A percentile compares a stretch with the other conserved stretches of the same genome.
Conservation (phyloP, 2,797 vertebrate species). For the Menidia menidia region DNA sequence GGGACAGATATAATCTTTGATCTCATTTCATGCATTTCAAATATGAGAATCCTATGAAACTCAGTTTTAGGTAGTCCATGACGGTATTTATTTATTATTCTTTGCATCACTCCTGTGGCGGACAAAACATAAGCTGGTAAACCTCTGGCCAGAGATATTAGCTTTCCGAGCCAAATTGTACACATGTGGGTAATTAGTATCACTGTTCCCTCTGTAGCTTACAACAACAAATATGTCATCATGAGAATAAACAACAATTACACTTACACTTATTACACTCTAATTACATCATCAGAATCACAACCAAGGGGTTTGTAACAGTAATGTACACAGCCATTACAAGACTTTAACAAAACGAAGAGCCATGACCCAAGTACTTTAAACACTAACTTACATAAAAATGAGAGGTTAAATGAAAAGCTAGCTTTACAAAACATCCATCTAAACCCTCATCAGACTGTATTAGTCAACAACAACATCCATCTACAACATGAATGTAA, state of each 20-base stretch:
- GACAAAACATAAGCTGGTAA: slow-evolving; percentile 60
- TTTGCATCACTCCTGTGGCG: slow-evolving; percentile 2
- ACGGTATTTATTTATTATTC: slow-evolving; percentile 3
- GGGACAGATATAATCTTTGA: background rate
- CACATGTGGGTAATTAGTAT: slow-evolving; percentile 76
- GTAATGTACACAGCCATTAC: slow-evolving; percentile 39
- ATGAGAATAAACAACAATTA: slow-evolving; percentile 80
- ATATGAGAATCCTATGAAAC: background rate
- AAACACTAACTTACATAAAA: slow-evolving; percentile 15
- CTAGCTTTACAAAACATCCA: slow-evolving; percentile 29
- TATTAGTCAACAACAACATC: slow-evolving; percentile 46
- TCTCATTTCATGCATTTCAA: slow-evolving; percentile 9
- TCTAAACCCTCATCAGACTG: slow-evolving; percentile 50
- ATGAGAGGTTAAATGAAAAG: slow-evolving; percentile 17
- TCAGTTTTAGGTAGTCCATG: slow-evolving; percentile 5
- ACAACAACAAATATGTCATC: slow-evolving; percentile 79
- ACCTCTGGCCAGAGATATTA: slow-evolving; percentile 61
- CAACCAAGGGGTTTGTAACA: slow-evolving; percentile 36
- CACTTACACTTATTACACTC: slow-evolving; percentile 66
- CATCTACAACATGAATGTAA: slow-evolving; percentile 40
- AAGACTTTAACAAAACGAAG: slow-evolving; percentile 18
- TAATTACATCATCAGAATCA: slow-evolving; percentile 76
- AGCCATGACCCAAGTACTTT: slow-evolving; percentile 7
- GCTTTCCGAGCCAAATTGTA: slow-evolving; percentile 67
- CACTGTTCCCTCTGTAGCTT: slow-evolving; percentile 60